Base-by-base conservation (phyloP, 2,888 invertebrate species). In the Polymixis flavicincta region DNA sequence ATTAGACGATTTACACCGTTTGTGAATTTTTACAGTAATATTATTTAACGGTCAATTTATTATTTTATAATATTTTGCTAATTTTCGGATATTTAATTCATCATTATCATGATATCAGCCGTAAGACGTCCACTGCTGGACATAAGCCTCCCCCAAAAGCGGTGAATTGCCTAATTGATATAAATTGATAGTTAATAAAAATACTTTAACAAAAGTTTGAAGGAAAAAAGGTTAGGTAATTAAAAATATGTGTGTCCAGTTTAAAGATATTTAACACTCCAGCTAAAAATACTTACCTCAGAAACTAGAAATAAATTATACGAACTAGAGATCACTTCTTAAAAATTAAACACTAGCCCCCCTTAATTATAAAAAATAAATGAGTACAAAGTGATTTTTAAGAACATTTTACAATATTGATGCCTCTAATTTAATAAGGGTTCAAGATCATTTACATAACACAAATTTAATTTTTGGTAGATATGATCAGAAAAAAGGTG, bases 241-340 rank as follows among this genome's bases (percentile, higher is more conserved):
- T 70, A 66, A 70, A 71, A 55, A 52, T 2, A 63, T 57, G 37
- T 48, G 42, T 59, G 19, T 50, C 14, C 6, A 28, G n/a, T 73
- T 73, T 52, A 28, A n/a, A 37, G 14, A n/a, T 61, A 37, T 14
- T 8, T 4, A 14, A 60, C 59, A 57, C 8, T 60, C 17, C 19
- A 13, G 17, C n/a, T 54, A 42, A 69, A 5, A 71, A 28, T 45
- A 71, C 25, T 25, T 54, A 54, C 25, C 19, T 73, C 25, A 48
- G 25, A 74, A 63, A 48, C 48, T 22, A 25, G 17, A 11, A 25
- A 45, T 17, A 71, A 61, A 42, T n/a, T 11, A 59, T 74, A 66
- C 52, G 71, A 65, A 84, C 70, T 57, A 72, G 84, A 84, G 81
- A 82, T 84, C 72, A 60, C 2, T 70, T 63, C 69, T 59, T 68